These are phyloP conservation scores for Hydrolagus affinis DNA, from an alignment of 2,113 vertebrate genomes.

Conservation along the genomic window DNA sequence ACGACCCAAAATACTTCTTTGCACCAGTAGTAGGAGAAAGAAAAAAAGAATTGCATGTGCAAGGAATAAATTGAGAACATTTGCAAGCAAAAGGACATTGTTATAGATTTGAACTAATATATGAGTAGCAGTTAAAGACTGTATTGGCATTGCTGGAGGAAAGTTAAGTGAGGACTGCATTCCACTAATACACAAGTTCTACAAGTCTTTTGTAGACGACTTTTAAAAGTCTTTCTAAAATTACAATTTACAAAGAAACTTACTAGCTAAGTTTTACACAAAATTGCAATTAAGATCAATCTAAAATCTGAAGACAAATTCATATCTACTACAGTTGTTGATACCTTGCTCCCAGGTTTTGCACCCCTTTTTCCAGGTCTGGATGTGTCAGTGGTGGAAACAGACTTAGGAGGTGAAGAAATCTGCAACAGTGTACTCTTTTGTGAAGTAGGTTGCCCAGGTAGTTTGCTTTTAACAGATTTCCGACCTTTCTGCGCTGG, in stretches of 20 bases:
- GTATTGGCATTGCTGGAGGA: too few relatives aligned
- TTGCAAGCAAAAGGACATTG: too few relatives aligned
- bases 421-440: conserved; percentile 62
- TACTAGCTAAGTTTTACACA: background rate
- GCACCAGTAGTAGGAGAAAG: too few relatives aligned
- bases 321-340: conserved; percentile 36
- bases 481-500: conserved; percentile 65
- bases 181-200: too few relatives aligned
- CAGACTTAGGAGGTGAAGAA: conserved; percentile 45
- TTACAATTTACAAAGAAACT: conserved; percentile 38
- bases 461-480: conserved; percentile 64
- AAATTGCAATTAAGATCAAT: too few relatives aligned
- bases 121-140: too few relatives aligned
- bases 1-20: too few relatives aligned
- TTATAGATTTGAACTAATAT: too few relatives aligned
- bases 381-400: conserved; percentile 51
- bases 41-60: too few relatives aligned
- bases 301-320: too few relatives aligned
- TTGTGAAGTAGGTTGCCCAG: conserved; percentile 54
- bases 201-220: background rate
- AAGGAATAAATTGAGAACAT: too few relatives aligned
- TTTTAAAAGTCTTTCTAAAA: background rate
- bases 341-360: conserved; percentile 80
- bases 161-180: too few relatives aligned
- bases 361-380: conserved; percentile 71